phyloP scores from a whole-genome alignment of 2,797 vertebrate species.

The Neostethus bicornis region DNA sequence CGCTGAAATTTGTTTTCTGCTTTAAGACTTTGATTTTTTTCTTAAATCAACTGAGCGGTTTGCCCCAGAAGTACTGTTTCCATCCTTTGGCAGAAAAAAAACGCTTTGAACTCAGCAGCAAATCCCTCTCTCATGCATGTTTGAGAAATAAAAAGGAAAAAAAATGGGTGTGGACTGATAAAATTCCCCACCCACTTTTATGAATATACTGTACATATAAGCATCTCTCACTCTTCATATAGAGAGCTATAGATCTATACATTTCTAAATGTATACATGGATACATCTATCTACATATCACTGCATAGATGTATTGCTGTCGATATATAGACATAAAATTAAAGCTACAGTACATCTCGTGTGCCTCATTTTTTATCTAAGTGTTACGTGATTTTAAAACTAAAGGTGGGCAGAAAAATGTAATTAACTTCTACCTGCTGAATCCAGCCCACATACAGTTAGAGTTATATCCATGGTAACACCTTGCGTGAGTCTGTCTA shows the following conservation, averaged over 20 bases:
- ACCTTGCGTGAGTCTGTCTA: slow-evolving; percentile 23
- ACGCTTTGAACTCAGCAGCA: slow-evolving; percentile 26
- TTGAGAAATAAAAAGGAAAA: slow-evolving; percentile 20
- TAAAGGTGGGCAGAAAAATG: slow-evolving; percentile 52
- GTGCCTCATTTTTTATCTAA: slow-evolving; percentile 12
- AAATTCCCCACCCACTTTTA: too few relatives aligned
- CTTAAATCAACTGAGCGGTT: slow-evolving; percentile 44
- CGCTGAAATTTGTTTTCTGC: slow-evolving; percentile 25
- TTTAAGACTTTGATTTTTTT: slow-evolving; percentile 34
- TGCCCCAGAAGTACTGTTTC: slow-evolving; percentile 47
- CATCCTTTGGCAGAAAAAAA: slow-evolving; percentile 42
- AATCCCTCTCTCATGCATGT: slow-evolving; percentile 26
- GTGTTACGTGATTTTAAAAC: slow-evolving; percentile 38
- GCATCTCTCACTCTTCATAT: too few relatives aligned
- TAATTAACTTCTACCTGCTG: slow-evolving; percentile 54
- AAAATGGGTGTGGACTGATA: slow-evolving; percentile 42
- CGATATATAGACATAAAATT: too few relatives aligned
- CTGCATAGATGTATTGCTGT: too few relatives aligned
- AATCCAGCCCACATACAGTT: slow-evolving; percentile 54
- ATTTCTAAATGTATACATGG: too few relatives aligned
- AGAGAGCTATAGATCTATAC: too few relatives aligned
- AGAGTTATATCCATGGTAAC: slow-evolving; percentile 56
- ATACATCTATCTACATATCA: too few relatives aligned
- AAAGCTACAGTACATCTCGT: too few relatives aligned
- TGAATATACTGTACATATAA: too few relatives aligned